A percentile compares a stretch with the other conserved stretches of the same genome.
Conservation (phyloP, 2,113 vertebrate genomes). For the Pycnonotus jocosus region DNA sequence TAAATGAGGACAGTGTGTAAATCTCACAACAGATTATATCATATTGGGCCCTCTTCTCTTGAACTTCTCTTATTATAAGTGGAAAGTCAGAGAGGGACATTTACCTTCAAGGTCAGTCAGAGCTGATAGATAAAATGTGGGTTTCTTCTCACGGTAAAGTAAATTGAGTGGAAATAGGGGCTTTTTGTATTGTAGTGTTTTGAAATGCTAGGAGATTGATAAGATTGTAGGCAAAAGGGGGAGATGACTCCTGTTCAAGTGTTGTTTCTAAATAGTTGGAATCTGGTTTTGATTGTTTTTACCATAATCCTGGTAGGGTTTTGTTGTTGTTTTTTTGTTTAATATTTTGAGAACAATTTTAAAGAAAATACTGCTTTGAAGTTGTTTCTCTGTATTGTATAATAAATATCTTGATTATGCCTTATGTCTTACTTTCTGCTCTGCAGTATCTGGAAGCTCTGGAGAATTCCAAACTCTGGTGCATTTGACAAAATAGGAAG, state of each 20-base stretch:
- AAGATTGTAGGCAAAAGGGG: neutral
- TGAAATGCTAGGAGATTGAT: neutral
- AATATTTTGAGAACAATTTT: neutral
- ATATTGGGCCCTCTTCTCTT: neutral
- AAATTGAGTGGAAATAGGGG: neutral
- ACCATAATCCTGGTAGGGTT: neutral
- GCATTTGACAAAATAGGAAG: neutral
- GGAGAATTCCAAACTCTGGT: neutral
- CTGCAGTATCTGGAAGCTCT: neutral
- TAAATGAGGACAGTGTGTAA: neutral
- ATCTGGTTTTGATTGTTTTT: neutral
- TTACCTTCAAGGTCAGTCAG: neutral
- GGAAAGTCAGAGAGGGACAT: neutral
- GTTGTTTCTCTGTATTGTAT: neutral
- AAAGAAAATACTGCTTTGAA: neutral
- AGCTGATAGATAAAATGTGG: neutral
- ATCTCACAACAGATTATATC: fast-evolving
- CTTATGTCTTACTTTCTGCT: neutral
- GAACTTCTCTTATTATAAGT: neutral
- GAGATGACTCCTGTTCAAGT: neutral
- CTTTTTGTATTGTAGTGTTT: neutral
- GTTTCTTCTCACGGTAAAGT: neutral
- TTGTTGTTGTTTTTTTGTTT: fast-evolving
- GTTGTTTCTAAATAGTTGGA: neutral
- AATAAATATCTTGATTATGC: neutral